phyloP scores from a whole-genome alignment of 2,888 invertebrate species.

The Chouioia cunea region DNA sequence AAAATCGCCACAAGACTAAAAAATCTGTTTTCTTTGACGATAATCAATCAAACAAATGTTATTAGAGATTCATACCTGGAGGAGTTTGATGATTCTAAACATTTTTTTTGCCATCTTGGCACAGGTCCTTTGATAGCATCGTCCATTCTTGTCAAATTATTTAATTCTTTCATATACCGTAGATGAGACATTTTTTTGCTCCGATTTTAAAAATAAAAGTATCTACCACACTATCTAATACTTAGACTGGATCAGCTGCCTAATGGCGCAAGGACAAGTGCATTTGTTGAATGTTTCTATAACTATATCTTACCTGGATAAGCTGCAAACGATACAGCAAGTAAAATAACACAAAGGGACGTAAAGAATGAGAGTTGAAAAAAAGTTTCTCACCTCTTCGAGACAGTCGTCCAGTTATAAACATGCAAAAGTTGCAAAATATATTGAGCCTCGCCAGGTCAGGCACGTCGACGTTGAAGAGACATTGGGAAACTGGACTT shows the following conservation, averaged over 20 bases:
- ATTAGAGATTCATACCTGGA: constrained; percentile 57
- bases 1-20: constrained; percentile 38
- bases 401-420: not conserved
- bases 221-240: no score
- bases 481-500: constrained; percentile 1
- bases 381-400: constrained; percentile 4
- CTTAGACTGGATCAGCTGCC: not conserved
- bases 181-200: constrained; percentile 78
- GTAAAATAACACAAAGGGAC: no score
- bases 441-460: not conserved
- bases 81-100: constrained; percentile 73
- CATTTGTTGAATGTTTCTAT: constrained; percentile 29
- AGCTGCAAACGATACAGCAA: constrained; percentile 1
- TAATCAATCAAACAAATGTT: not conserved
- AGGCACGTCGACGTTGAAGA: constrained; percentile 24
- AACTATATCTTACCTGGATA: not conserved
- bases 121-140: constrained; percentile 83
- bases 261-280: constrained; percentile 29
- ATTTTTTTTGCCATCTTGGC: constrained; percentile 84
- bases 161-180: constrained; percentile 84
- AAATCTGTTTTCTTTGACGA: not conserved
- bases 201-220: no score
- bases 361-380: not conserved
- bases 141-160: constrained; percentile 82
- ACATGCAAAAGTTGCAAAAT: not conserved